Percentiles rank a stretch among this genome's conserved stretches.
Conservation (phyloP, 2,888 invertebrate species). For the Aleiodes testaceus region DNA sequence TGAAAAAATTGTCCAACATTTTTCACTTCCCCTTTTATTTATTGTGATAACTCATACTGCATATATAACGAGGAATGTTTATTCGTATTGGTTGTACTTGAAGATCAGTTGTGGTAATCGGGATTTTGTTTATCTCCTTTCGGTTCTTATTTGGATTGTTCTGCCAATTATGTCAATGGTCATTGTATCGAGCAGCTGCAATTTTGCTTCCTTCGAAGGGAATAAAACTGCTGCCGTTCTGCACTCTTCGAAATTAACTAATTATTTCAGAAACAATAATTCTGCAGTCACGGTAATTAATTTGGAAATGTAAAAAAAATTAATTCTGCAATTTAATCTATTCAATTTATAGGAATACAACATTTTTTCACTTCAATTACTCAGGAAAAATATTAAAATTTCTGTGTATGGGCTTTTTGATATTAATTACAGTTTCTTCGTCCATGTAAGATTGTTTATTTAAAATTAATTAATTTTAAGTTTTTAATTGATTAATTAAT, state of each 20-base stretch:
- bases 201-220: neutral
- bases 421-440: neutral
- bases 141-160: neutral
- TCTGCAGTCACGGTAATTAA: neutral
- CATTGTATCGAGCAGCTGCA: neutral
- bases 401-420: neutral
- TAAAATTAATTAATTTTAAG: neutral
- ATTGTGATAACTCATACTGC: neutral
- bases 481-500: no score
- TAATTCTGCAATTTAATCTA: no score
- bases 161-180: neutral
- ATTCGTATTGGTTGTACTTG: slow-evolving; percentile 4
- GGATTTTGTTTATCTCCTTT: neutral
- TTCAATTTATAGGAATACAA: neutral
- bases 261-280: neutral
- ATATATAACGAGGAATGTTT: slow-evolving; percentile 10
- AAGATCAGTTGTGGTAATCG: neutral
- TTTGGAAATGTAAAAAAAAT: no score
- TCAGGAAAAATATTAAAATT: neutral
- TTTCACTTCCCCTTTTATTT: neutral
- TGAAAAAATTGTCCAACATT: neutral
- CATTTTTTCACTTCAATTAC: slow-evolving; percentile 8
- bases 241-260: neutral
- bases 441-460: neutral
- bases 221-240: slow-evolving; percentile 8